Evolutionary conservation across 2,113 vertebrate species (phyloP).

Genomic region (Campylomormyrus tamandua): DNA sequence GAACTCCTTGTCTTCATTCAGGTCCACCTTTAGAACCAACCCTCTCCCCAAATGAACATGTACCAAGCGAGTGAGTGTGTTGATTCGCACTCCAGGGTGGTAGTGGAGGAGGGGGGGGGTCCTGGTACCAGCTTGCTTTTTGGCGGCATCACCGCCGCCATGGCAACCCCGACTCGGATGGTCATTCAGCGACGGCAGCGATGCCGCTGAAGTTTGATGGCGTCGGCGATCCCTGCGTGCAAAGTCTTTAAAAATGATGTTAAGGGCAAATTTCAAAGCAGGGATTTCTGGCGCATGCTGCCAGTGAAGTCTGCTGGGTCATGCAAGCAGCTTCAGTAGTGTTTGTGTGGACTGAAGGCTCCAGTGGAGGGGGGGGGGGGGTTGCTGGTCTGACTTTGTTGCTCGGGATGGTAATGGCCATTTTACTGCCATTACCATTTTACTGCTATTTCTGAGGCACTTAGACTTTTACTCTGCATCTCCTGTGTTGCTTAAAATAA

Average conservation of each 20-base stretch:
- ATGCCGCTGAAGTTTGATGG: neutral
- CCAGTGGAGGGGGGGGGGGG: neutral
- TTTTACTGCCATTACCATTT: neutral
- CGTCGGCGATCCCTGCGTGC: neutral
- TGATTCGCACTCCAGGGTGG: neutral
- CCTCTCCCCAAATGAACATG: neutral
- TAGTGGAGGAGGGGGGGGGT: neutral
- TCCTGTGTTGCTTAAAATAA: neutral
- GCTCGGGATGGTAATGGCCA: neutral
- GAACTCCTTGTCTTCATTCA: neutral
- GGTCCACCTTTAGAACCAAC: neutral
- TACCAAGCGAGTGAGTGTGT: neutral
- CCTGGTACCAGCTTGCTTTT: neutral
- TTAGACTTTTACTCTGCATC: neutral
- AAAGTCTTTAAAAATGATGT: neutral
- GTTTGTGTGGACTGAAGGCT: neutral
- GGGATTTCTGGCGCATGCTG: neutral
- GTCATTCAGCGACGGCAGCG: neutral
- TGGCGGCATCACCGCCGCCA: too few species aligned
- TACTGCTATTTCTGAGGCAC: neutral
- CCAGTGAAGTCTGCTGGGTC: neutral
- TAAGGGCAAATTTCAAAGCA: neutral
- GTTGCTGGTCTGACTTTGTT: neutral
- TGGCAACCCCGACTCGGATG: neutral
- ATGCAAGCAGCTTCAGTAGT: neutral